These are phyloP conservation scores for Mythimna ferrago DNA, from an alignment of 2,888 invertebrate genomes.

Conservation along the genomic window DNA sequence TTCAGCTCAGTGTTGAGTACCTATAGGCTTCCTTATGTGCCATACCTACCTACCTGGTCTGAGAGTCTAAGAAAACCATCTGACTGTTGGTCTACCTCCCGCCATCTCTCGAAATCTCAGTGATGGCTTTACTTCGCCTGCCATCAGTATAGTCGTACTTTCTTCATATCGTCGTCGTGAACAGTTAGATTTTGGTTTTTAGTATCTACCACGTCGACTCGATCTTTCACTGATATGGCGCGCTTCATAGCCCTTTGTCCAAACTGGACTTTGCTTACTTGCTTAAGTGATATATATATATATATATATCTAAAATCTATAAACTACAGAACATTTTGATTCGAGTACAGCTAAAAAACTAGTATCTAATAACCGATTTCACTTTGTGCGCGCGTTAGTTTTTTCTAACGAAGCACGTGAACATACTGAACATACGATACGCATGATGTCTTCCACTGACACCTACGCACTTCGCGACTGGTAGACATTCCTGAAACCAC, in stretches of 20 bases:
- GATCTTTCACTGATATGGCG: background rate
- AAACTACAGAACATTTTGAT: constrained; percentile 3
- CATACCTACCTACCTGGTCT: background rate
- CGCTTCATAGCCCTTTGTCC: background rate
- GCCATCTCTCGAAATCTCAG: background rate
- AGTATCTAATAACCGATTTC: constrained; percentile 56
- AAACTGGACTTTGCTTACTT: background rate
- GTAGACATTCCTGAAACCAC: constrained; percentile 35
- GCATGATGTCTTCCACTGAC: constrained; percentile 53
- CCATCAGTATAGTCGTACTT: background rate
- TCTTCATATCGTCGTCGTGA: background rate
- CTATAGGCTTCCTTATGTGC: background rate
- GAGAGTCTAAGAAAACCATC: background rate
- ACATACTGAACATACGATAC: constrained; percentile 51
- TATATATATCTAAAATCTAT: background rate
- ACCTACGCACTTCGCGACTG: constrained; percentile 52
- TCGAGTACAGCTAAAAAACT: constrained; percentile 25
- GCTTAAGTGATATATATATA: background rate
- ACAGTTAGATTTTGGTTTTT: background rate
- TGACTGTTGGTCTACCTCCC: background rate
- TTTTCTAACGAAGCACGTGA: constrained; percentile 56
- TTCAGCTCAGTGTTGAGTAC: background rate
- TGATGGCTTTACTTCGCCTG: background rate
- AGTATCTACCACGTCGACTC: background rate
- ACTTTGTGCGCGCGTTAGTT: constrained; percentile 52